Base-by-base conservation (phyloP, 2,113 vertebrate genomes). In the Mellivora capensis region DNA sequence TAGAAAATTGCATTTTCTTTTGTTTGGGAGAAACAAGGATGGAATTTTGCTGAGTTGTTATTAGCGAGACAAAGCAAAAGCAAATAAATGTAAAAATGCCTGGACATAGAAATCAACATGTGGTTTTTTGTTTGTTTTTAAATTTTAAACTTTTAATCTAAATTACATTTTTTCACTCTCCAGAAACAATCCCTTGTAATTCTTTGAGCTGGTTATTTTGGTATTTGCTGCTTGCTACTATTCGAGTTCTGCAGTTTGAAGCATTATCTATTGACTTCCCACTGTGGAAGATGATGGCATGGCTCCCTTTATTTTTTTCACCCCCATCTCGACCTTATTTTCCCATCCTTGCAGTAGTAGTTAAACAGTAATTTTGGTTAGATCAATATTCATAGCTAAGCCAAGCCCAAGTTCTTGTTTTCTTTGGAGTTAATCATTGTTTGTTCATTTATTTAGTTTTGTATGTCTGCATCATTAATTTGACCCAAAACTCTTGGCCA, bases 1-100 rank as follows among this genome's bases (percentile, higher is more conserved):
- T 93, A 93, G 76, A 91, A 87, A 97, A 82, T 90, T 61, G 54
- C 37, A 29, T 89, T 90, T 94, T 92, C 72, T 86, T 83, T 96
- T 95, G 52, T 84, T 83, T 82, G 72, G 79, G 42, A 23, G 72
- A 88, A 93, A 80, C 37, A 52, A 72, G 27, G 18, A 47, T 88
- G 77, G 57, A 85, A 64, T 85, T 91, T 96, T 86, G 27, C 29
- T 57, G 37, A 27, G n/a, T 20, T 90, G 23, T 71, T 87, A 69
- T 81, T 88, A 39, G 82, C 77, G n/a, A 93, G 76, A 90, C 21
- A 84, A 76, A 86, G 76, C 54, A 67, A 85, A 93, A 34, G 44
- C n/a, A 90, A 95, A 31, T 42, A 25, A 64, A 74, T 87, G 8
- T 61, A 89, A 69, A 91, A 72, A 37, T 44, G 20, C 6, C 12